Base-by-base conservation (phyloP, 2,113 vertebrate genomes). In the Mustela nigripes region DNA sequence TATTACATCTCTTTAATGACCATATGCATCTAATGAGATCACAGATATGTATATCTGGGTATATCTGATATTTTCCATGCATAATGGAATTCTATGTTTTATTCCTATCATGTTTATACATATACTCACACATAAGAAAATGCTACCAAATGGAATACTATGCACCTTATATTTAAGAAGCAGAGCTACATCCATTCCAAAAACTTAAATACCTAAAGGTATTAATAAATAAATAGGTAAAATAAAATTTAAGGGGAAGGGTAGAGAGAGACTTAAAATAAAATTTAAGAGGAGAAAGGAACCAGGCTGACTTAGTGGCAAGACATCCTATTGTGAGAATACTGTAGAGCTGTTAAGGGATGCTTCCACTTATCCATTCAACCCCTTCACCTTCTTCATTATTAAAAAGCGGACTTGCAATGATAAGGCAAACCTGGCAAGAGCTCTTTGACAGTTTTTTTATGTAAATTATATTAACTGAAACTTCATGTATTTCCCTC, bases 261-360 rank as follows among this genome's bases (percentile, higher is more conserved):
- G 4, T 65, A 42, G n/a, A 28, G 28, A 65, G 50, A 45, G 16
- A 50, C 26, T 73, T 69, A 90, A 94, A 95, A 95, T 69, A 90
- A 94, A 95, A 95, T 63, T 60, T 82, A 89, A 62, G 42, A 71
- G 63, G 42, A 92, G 67, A 90, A 71, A 92, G 74, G 33, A 53
- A 15, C 14, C 4, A 10, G 65, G 62, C 36, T 33, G 10, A 89
- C 11, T 74, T 60, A 62, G 12, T 15, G 92, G 63, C 31, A 84
- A 45, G n/a, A 36, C 6, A 60, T 42, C 18, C 28, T 48, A 65
- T 50, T 65, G 15, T 2, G 31, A 76, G 73, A 73, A 89, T 6
- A 69, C 0, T 16, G n/a, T 5, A 94, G 60, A 65, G 67, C 50
- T 56, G 28, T 42, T 74, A 94, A 67, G 39, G 58, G 22, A 33